Conservation (phyloP, 2,888 invertebrate genomes). For the Podotricha telesiphe region DNA sequence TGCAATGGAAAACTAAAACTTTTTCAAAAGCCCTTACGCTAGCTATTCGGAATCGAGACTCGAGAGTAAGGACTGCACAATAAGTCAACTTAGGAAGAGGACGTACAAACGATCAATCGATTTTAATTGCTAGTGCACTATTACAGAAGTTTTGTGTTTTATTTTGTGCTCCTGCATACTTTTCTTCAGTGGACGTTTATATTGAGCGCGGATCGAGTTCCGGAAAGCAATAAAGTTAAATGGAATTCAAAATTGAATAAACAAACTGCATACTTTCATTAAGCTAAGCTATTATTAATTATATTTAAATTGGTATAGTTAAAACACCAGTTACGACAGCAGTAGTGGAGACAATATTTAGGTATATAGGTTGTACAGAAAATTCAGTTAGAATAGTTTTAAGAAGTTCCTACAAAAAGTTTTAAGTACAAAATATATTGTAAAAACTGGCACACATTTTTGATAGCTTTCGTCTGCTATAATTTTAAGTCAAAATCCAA, state of each 20-base stretch:
- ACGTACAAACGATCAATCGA: constrained; percentile 36
- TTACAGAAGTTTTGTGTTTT: constrained; percentile 34
- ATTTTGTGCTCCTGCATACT: constrained; percentile 33
- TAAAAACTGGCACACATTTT: no score
- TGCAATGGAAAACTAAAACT: constrained; percentile 15
- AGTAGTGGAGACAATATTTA: constrained; percentile 32
- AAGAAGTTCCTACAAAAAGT: no score
- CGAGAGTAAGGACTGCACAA: constrained; percentile 16
- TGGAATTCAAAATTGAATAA: constrained; percentile 30
- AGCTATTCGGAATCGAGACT: constrained; percentile 6
- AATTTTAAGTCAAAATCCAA: no score
- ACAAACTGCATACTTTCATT: constrained; percentile 17
- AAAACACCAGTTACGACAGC: background rate
- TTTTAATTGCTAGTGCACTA: constrained; percentile 39
- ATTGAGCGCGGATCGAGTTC: constrained; percentile 32
- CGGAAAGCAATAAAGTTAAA: constrained; percentile 33
- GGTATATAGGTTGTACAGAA: background rate
- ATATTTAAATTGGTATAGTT: background rate
- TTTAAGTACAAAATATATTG: no score
- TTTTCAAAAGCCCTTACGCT: constrained; percentile 17
- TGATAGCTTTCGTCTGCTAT: no score
- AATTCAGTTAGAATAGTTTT: background rate
- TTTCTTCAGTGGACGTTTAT: constrained; percentile 39
- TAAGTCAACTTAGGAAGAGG: constrained; percentile 30
- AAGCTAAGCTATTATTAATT: constrained; percentile 10